Evolutionary conservation across 2,113 vertebrate genomes (phyloP).

Genomic region (Myrmecophaga tridactyla): DNA sequence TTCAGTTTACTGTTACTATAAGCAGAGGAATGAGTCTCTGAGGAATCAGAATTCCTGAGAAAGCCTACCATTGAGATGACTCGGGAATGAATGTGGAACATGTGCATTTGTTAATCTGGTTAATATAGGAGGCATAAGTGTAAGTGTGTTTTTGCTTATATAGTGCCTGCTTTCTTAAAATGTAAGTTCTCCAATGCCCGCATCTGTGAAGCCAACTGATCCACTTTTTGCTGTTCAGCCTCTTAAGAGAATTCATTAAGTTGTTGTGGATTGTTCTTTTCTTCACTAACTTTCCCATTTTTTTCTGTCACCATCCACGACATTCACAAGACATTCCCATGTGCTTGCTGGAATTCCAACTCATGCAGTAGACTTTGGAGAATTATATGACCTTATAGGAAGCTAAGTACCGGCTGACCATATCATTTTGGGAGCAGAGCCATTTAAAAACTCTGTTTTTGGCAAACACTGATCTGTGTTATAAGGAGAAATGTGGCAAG

Average conservation of each 20-base stretch:
- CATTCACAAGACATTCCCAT: not conserved
- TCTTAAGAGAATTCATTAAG: not conserved
- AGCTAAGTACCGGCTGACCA: not conserved
- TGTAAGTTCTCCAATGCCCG: not conserved
- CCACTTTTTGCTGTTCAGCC: not conserved
- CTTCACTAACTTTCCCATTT: not conserved
- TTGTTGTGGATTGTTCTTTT: not conserved
- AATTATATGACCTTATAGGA: not conserved
- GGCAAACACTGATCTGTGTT: not conserved
- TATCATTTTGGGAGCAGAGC: not conserved
- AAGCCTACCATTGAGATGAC: not conserved
- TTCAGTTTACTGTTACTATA: not conserved
- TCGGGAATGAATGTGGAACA: not conserved
- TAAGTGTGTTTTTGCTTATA: not conserved
- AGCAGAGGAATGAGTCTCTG: not conserved
- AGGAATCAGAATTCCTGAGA: not conserved
- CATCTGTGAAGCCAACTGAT: not conserved
- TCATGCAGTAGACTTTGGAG: not conserved
- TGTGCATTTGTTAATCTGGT: conserved; percentile 13
- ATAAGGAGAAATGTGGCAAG: not conserved
- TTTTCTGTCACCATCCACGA: not conserved
- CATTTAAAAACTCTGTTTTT: conserved; percentile 5
- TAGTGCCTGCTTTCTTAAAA: conserved; percentile 7
- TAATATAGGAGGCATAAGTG: not conserved
- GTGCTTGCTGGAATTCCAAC: not conserved